A percentile compares a stretch with the other conserved stretches of the same genome.
These are phyloP conservation scores for Procambarus clarkii DNA, from an alignment of 1,140 invertebrate genomes.

Conservation along the genomic window DNA sequence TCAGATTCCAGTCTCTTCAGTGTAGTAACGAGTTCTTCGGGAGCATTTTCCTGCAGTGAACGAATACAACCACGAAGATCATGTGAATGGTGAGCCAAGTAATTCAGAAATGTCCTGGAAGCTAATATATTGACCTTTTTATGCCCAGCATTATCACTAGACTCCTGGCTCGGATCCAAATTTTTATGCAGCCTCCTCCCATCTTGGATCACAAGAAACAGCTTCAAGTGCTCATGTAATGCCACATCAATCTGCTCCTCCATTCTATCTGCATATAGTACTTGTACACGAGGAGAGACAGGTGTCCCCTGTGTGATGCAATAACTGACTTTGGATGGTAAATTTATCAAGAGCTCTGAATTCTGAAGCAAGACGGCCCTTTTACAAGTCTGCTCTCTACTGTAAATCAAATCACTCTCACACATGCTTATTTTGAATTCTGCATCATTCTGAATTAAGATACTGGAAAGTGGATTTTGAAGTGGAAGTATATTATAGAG, in stretches of 20 bases:
- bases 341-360: conserved; percentile 21
- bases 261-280: conserved; percentile 49
- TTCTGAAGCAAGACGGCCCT: conserved; percentile 25
- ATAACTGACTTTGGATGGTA: conserved; percentile 43
- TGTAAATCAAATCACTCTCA: conserved; percentile 53
- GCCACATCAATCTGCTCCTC: conserved; percentile 51
- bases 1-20: conserved; percentile 25
- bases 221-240: conserved; percentile 35
- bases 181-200: background rate
- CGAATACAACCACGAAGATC: conserved; percentile 17
- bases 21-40: conserved; percentile 28
- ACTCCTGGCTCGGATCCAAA: background rate
- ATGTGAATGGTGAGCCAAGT: conserved; percentile 39
- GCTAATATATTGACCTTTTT: background rate
- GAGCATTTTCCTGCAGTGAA: conserved; percentile 31
- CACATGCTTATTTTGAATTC: conserved; percentile 33
- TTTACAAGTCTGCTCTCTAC: background rate
- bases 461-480: conserved; percentile 56
- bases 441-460: conserved; percentile 45
- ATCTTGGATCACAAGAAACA: conserved; percentile 40
- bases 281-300: conserved; percentile 44
- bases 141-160: background rate
- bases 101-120: conserved; percentile 52
- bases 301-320: conserved; percentile 54
- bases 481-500: conserved; percentile 37